Conservation (phyloP, 2,888 invertebrate genomes). For the Trimorus sp. region DNA sequence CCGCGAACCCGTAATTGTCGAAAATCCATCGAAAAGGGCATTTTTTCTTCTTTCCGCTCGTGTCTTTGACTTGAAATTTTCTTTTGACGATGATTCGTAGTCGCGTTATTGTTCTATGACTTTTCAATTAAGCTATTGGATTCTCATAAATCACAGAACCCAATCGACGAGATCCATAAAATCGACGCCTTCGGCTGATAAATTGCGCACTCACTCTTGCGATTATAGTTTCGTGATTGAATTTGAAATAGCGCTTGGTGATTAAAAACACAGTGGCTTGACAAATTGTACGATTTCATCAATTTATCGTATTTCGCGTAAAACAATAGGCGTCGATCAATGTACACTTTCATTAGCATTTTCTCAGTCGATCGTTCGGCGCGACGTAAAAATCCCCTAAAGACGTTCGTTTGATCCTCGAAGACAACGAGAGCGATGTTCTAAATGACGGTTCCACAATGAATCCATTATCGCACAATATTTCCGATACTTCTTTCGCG, state of each 20-base stretch:
- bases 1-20: too few species aligned
- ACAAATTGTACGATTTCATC: slow-evolving; percentile 38
- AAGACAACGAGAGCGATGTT: too few species aligned
- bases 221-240: slow-evolving; percentile 67
- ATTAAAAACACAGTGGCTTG: slow-evolving; percentile 48
- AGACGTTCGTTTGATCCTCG: too few species aligned
- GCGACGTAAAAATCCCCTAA: too few species aligned
- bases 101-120: slow-evolving; percentile 74
- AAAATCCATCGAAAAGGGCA: slow-evolving; percentile 1
- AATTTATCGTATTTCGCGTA: slow-evolving; percentile 1
- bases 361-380: too few species aligned
- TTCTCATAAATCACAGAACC: slow-evolving; percentile 72
- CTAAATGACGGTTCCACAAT: too few species aligned
- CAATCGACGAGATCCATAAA: slow-evolving; percentile 72
- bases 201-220: slow-evolving; percentile 65
- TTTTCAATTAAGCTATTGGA: slow-evolving; percentile 76
- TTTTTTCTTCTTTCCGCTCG: not conserved
- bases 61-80: slow-evolving; percentile 18
- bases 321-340: not conserved
- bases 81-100: slow-evolving; percentile 45
- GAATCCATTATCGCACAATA: too few species aligned
- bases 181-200: slow-evolving; percentile 69
- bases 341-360: too few species aligned
- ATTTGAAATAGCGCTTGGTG: slow-evolving; percentile 60
- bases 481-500: too few species aligned